phyloP scores from a whole-genome alignment of 2,888 invertebrate genomes.

The Calameuta pallipes region DNA sequence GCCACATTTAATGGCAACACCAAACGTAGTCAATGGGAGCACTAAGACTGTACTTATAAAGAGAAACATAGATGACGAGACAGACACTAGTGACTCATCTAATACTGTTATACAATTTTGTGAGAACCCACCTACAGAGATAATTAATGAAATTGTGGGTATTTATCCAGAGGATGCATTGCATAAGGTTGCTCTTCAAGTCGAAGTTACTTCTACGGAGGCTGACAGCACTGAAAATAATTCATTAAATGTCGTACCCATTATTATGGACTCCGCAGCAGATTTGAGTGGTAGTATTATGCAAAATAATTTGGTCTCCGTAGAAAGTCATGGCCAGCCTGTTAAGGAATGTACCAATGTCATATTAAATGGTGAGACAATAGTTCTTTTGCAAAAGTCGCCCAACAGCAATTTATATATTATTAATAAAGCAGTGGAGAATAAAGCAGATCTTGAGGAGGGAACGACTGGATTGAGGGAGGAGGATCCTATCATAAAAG shows the following conservation, averaged over 20 bases:
- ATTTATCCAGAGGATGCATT: constrained; percentile 51
- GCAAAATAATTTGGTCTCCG: constrained; percentile 29
- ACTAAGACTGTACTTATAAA: neutral
- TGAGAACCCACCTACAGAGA: constrained; percentile 31
- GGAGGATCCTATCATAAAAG: neutral
- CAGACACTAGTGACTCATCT: constrained; percentile 29
- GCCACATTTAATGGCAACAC: constrained; percentile 30
- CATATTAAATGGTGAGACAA: constrained; percentile 61
- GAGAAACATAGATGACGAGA: constrained; percentile 26
- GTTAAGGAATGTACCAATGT: constrained; percentile 54
- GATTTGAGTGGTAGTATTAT: constrained; percentile 30
- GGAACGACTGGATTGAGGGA: constrained; percentile 24
- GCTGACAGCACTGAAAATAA: constrained; percentile 27
- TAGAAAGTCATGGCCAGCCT: constrained; percentile 36
- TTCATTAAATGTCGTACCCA: constrained; percentile 24
- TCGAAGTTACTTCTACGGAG: constrained; percentile 51
- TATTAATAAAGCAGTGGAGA: constrained; percentile 61
- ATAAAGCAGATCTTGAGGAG: constrained; percentile 27
- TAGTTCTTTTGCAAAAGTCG: constrained; percentile 57
- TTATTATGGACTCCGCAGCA: constrained; percentile 24
- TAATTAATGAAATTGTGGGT: constrained; percentile 43
- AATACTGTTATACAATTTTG: constrained; percentile 30
- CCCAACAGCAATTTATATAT: constrained; percentile 63
- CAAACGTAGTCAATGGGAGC: neutral
- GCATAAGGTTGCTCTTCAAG: constrained; percentile 51